phyloP scores from a whole-genome alignment of 2,797 vertebrate genomes.

The Enteromius viviparus region DNA sequence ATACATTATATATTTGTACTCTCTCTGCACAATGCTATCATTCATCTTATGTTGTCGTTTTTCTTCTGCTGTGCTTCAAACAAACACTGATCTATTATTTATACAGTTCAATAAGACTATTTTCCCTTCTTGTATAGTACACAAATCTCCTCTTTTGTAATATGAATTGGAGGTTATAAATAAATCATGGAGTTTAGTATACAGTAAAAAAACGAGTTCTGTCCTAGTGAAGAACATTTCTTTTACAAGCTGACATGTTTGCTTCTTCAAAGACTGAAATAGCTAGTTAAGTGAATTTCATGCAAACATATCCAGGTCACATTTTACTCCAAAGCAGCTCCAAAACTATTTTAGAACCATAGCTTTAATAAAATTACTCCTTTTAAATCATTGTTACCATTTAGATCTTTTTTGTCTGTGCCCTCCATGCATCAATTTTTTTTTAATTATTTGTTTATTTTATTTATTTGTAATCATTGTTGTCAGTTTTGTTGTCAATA shows the following conservation, averaged over 20 bases:
- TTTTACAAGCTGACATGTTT: conserved; percentile 6
- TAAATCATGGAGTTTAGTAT: conserved; percentile 65
- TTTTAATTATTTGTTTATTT: no score
- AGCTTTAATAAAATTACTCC: background rate
- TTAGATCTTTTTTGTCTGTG: background rate
- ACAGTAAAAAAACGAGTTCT: conserved; percentile 33
- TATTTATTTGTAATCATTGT: no score
- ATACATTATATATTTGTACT: conserved; percentile 35
- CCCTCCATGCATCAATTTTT: no score
- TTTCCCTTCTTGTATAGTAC: conserved; percentile 38
- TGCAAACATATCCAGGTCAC: background rate
- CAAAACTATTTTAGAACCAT: background rate
- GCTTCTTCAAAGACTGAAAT: background rate
- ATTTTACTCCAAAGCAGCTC: background rate
- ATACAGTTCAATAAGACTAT: conserved; percentile 53
- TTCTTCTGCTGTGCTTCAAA: conserved; percentile 61
- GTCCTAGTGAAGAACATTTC: conserved; percentile 7
- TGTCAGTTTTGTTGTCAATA: background rate
- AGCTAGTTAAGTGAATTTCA: background rate
- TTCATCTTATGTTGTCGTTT: conserved; percentile 57
- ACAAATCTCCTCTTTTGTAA: conserved; percentile 58
- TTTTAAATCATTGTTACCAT: background rate
- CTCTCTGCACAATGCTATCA: conserved; percentile 3
- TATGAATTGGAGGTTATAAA: conserved; percentile 62
- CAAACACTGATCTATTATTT: conserved; percentile 68